phyloP scores from a whole-genome alignment of 2,888 invertebrate species.

The Volucella inflata region DNA sequence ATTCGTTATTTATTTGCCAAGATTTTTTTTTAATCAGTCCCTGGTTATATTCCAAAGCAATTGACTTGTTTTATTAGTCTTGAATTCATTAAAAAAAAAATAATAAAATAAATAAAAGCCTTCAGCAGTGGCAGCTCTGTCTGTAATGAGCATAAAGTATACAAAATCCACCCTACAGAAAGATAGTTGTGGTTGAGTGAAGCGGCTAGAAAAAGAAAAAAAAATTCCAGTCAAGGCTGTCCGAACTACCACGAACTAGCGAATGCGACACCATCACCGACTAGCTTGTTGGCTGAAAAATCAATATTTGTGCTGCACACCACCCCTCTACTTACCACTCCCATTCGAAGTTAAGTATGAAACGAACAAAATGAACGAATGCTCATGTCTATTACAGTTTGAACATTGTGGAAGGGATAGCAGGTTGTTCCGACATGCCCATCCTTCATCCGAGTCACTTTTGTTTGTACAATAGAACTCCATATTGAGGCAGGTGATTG shows the following conservation, averaged over 20 bases:
- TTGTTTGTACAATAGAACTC: background rate
- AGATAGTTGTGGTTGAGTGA: background rate
- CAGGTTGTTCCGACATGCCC: background rate
- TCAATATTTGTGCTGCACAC: constrained; percentile 6
- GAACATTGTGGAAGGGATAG: constrained; percentile 4
- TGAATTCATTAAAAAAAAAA: constrained; percentile 21
- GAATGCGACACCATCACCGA: background rate
- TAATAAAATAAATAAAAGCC: background rate
- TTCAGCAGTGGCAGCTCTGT: constrained; percentile 42
- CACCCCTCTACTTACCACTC: background rate
- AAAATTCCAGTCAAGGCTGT: constrained; percentile 51
- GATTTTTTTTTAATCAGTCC: too few relatives aligned
- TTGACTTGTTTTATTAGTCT: background rate
- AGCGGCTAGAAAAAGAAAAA: background rate
- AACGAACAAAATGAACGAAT: background rate
- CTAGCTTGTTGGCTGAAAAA: background rate
- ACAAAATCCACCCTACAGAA: background rate
- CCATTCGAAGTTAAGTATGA: background rate
- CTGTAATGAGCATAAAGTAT: constrained; percentile 38
- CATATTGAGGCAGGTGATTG: constrained; percentile 11
- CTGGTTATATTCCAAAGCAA: too few relatives aligned
- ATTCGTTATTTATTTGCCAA: too few relatives aligned
- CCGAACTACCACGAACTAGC: background rate
- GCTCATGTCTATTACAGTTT: background rate
- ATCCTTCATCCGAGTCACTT: constrained; percentile 2